A percentile compares a stretch with the other conserved stretches of the same genome.
These are phyloP conservation scores for Xylophagus ater DNA, from an alignment of 2,888 invertebrate genomes.

Conservation along the genomic window DNA sequence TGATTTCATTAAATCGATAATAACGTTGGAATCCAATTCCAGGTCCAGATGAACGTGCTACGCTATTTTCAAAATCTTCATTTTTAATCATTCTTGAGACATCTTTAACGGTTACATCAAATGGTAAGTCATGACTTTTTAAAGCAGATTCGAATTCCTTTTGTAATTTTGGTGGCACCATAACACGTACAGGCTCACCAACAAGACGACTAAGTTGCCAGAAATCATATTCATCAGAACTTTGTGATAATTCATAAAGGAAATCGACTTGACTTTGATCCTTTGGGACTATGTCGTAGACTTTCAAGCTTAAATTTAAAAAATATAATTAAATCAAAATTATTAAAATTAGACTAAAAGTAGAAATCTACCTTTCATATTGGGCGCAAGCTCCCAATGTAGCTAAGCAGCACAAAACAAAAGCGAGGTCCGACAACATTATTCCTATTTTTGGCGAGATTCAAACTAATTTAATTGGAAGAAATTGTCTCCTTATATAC, in stretches of 20 bases:
- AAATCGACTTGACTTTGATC: constrained; percentile 26
- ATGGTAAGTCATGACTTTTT: constrained; percentile 21
- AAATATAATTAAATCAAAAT: not conserved
- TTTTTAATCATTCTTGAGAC: constrained; percentile 22
- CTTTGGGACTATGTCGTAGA: constrained; percentile 28
- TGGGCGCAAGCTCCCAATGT: constrained; percentile 1
- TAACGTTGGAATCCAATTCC: constrained; percentile 26
- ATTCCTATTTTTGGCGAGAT: not conserved
- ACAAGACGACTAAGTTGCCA: constrained; percentile 26
- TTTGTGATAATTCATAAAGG: constrained; percentile 22
- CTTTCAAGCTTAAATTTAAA: constrained; percentile 26
- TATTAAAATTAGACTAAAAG: not conserved
- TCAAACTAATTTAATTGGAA: not conserved
- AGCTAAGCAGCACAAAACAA: constrained; percentile 6
- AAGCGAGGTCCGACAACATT: not conserved
- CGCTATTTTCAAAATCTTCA: constrained; percentile 22
- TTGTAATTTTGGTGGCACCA: constrained; percentile 31
- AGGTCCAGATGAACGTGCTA: constrained; percentile 17
- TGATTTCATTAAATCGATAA: constrained; percentile 36
- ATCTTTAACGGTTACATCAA: constrained; percentile 23
- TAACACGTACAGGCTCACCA: constrained; percentile 26
- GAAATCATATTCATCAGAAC: constrained; percentile 28
- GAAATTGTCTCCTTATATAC: no score
- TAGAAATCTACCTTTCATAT: constrained; percentile 5
- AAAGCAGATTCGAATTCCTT: constrained; percentile 24